Conservation (phyloP, 2,113 vertebrate species). For the Anguilla rostrata region DNA sequence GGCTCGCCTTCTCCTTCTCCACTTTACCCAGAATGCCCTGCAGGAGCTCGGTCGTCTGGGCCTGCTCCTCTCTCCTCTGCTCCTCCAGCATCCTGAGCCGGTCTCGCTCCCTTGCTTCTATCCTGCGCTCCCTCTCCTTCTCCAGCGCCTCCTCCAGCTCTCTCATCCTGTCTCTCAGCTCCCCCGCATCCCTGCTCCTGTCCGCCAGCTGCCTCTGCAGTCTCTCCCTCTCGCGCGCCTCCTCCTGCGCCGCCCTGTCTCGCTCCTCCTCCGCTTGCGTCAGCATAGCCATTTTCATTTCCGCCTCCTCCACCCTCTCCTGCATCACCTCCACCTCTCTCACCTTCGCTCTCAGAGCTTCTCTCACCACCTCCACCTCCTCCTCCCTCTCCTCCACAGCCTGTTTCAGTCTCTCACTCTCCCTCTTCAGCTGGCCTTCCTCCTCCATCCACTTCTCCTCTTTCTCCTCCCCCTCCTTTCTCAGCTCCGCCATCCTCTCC, state of each 20-base stretch:
- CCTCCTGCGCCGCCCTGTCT: background rate
- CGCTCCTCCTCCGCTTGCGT: background rate
- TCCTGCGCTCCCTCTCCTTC: background rate
- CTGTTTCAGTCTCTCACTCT: constrained; percentile 16
- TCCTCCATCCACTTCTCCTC: constrained; percentile 15
- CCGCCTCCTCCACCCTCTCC: constrained; percentile 22
- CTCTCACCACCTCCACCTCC: constrained; percentile 17
- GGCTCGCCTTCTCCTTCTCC: constrained; percentile 2
- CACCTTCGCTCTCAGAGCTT: constrained; percentile 34
- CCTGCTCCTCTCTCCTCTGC: background rate
- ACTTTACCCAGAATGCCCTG: background rate
- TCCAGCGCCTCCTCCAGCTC: constrained; percentile 8
- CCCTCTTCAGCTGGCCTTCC: constrained; percentile 10
- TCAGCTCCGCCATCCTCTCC: constrained; percentile 14
- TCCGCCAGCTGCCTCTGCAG: background rate
- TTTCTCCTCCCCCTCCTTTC: constrained; percentile 20
- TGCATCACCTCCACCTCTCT: constrained; percentile 22
- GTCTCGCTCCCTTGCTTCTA: background rate
- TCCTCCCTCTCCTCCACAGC: constrained; percentile 6
- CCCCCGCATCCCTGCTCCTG: constrained; percentile 11
- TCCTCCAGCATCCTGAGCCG: background rate
- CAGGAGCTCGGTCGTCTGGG: background rate
- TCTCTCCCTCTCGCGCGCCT: background rate
- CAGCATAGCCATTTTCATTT: constrained; percentile 17
- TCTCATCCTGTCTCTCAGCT: background rate